Evolutionary conservation across 2,888 invertebrate species (phyloP).

Genomic region (Colletes collaris): DNA sequence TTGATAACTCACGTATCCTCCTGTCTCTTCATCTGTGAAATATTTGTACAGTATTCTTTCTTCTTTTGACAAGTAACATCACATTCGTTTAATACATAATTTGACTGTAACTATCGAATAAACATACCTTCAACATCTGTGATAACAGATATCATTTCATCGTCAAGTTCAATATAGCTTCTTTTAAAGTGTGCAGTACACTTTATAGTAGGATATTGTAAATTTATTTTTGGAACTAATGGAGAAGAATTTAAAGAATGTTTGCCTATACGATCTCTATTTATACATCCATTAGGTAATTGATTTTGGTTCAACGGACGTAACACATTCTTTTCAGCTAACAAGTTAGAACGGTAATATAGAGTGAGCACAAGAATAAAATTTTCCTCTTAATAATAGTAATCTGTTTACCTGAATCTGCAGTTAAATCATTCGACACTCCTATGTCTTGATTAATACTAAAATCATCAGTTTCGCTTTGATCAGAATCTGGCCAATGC

Average conservation of each 20-base stretch:
- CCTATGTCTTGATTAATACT: constrained; percentile 81
- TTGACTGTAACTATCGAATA: background rate
- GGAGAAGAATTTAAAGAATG: constrained; percentile 75
- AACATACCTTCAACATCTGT: constrained; percentile 88
- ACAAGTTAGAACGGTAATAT: constrained; percentile 1
- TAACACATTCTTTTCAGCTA: constrained; percentile 80
- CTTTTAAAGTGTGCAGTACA: constrained; percentile 88
- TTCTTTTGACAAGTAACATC: background rate
- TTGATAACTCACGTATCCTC: constrained; percentile 87
- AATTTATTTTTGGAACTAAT: constrained; percentile 78
- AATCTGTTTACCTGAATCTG: constrained; percentile 72
- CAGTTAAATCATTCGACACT: constrained; percentile 67
- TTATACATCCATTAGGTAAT: constrained; percentile 74
- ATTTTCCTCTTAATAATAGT: background rate
- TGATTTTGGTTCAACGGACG: constrained; percentile 82
- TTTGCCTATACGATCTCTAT: constrained; percentile 76
- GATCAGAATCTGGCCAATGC: constrained; percentile 78
- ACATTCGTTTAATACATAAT: background rate
- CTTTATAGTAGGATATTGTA: constrained; percentile 83
- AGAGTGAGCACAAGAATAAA: background rate
- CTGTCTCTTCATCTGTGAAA: constrained; percentile 87
- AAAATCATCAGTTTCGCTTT: constrained; percentile 79
- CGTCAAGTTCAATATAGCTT: constrained; percentile 88
- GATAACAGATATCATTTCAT: constrained; percentile 88
- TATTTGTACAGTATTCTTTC: background rate